Conservation (phyloP, 2,888 invertebrate species). For the Pseudococcus viburni region DNA sequence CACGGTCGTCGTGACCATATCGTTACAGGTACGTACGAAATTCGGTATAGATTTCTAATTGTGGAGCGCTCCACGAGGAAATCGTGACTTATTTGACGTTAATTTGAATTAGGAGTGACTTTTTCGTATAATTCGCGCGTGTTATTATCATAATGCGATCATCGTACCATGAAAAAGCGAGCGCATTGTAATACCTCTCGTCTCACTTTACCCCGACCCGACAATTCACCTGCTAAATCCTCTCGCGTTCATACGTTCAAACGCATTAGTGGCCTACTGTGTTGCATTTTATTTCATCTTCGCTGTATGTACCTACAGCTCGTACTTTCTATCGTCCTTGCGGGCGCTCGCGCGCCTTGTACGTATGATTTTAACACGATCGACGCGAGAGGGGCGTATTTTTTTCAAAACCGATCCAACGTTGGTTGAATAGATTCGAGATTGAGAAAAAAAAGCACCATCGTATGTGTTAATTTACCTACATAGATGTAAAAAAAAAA, state of each 20-base stretch:
- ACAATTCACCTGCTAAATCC: not conserved
- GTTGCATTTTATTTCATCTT: not conserved
- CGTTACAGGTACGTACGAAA: not conserved
- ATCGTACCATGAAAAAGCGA: not conserved
- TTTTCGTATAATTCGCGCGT: not conserved
- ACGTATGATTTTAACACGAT: no score
- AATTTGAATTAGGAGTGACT: constrained; percentile 11
- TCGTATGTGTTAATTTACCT: not conserved
- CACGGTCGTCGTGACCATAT: not conserved
- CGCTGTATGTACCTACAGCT: not conserved
- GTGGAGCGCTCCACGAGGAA: not conserved
- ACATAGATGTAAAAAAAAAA: not conserved
- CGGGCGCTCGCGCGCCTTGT: not conserved
- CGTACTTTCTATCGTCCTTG: not conserved
- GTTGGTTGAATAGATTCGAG: no score
- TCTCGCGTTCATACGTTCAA: not conserved
- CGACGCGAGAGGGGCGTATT: not conserved
- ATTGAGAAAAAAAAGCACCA: not conserved
- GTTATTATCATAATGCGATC: not conserved
- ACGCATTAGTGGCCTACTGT: not conserved
- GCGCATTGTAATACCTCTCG: not conserved
- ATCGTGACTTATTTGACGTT: constrained; percentile 12
- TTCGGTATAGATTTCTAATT: not conserved
- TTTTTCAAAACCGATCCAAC: no score
- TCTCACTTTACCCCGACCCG: not conserved